These are phyloP conservation scores for Meliscaeva auricollis DNA, from an alignment of 2,888 invertebrate genomes.

Conservation along the genomic window DNA sequence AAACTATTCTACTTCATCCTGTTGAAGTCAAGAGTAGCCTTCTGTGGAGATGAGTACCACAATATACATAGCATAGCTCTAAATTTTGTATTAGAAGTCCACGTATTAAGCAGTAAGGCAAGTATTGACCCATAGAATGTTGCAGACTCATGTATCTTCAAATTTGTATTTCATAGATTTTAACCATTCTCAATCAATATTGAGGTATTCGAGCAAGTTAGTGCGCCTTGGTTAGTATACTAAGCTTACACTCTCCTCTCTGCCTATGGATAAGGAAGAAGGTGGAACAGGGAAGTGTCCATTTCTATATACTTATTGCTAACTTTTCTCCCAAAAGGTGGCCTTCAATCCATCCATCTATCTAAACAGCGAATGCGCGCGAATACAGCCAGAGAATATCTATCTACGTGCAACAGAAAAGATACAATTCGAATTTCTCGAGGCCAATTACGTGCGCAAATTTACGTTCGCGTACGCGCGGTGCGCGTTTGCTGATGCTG, in stretches of 20 bases:
- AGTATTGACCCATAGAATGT: too few relatives aligned
- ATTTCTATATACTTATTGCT: conserved; percentile 36
- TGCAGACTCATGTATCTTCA: too few relatives aligned
- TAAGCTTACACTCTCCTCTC: neutral
- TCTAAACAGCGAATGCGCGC: conserved; percentile 44
- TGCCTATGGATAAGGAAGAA: conserved; percentile 20
- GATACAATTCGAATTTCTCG: conserved; percentile 76
- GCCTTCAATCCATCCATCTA: conserved; percentile 57
- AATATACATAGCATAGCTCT: too few relatives aligned
- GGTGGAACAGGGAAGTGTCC: conserved; percentile 31
- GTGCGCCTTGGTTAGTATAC: neutral
- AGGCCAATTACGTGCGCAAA: conserved; percentile 77
- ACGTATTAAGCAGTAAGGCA: too few relatives aligned
- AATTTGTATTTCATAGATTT: too few relatives aligned
- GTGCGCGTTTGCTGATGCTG: conserved; percentile 23
- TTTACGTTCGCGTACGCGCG: conserved; percentile 73
- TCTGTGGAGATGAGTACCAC: too few relatives aligned
- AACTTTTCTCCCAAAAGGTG: conserved; percentile 60
- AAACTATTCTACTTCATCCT: too few relatives aligned
- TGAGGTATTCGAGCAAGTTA: neutral
- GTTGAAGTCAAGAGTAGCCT: too few relatives aligned
- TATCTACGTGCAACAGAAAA: conserved; percentile 62
- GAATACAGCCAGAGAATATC: conserved; percentile 26
- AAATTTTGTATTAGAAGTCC: too few relatives aligned
- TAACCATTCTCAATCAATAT: too few relatives aligned